These are phyloP conservation scores for Drosophila obscura DNA, from an alignment of 1,140 invertebrate species.

Conservation along the genomic window DNA sequence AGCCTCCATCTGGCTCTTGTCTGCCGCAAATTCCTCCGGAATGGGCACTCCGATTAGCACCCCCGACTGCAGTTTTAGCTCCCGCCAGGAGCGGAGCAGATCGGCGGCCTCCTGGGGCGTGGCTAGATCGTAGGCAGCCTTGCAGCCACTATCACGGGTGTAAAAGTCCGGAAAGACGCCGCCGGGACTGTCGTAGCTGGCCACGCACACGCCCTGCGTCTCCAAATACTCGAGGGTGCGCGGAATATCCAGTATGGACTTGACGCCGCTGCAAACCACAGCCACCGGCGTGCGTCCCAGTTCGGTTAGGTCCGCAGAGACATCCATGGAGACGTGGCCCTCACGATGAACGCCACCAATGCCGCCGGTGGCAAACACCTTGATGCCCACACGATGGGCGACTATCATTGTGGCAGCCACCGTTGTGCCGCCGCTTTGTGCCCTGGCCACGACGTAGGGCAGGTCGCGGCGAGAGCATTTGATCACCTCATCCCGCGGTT, in stretches of 20 bases:
- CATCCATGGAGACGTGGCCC: conserved; percentile 93
- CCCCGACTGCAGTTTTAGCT: conserved; percentile 90
- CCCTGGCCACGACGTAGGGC: conserved; percentile 89
- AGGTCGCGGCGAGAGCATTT: conserved; percentile 96
- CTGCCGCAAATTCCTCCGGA: conserved; percentile 87
- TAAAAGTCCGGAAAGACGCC: conserved; percentile 96
- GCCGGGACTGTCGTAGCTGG: conserved; percentile 85
- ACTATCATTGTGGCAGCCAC: conserved; percentile 96
- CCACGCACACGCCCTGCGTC: conserved; percentile 96
- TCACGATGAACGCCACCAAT: conserved; percentile 97
- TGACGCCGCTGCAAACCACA: conserved; percentile 97
- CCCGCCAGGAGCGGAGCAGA: conserved; percentile 86
- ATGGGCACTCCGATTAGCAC: conserved; percentile 96
- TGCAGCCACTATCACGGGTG: conserved; percentile 87
- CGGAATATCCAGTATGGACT: conserved; percentile 98
- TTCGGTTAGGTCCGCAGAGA: conserved; percentile 97
- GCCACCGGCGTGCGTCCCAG: conserved; percentile 93
- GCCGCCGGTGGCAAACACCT: conserved; percentile 96
- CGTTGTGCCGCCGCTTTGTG: conserved; percentile 95
- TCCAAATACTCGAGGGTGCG: conserved; percentile 98
- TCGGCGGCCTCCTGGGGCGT: conserved; percentile 88
- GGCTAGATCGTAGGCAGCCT: conserved; percentile 88
- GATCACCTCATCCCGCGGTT: conserved; percentile 78
- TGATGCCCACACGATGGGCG: conserved; percentile 91
- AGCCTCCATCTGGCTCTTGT: conserved; percentile 85